A percentile compares a stretch with the other conserved stretches of the same genome.
These are phyloP conservation scores for Tolypeutes matacus DNA, from an alignment of 2,797 vertebrate species.

Conservation along the genomic window DNA sequence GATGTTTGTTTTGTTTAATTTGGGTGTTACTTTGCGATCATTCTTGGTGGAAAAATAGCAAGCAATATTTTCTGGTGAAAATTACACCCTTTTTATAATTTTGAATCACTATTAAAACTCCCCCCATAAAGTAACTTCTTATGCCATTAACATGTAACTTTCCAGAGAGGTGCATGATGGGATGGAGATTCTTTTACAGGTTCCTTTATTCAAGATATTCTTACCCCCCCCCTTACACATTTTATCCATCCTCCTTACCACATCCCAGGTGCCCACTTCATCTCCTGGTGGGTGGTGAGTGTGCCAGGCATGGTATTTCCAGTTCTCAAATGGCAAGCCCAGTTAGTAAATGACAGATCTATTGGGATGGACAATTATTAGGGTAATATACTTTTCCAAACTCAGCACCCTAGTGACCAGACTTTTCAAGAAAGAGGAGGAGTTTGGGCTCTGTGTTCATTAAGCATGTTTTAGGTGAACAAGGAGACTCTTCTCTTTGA, in stretches of 20 bases:
- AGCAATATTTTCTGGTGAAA: constrained; percentile 10
- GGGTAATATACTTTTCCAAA: background rate
- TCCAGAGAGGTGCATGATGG: background rate
- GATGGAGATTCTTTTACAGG: too few relatives aligned
- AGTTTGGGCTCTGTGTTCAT: background rate
- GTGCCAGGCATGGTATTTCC: background rate
- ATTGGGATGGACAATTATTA: background rate
- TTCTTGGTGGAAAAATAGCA: background rate
- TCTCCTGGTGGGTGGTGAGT: background rate
- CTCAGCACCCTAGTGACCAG: background rate
- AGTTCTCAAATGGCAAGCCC: background rate
- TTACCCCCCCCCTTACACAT: background rate
- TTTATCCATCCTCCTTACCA: background rate
- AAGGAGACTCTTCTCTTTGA: background rate
- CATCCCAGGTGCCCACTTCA: background rate
- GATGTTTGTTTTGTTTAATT: constrained; percentile 5
- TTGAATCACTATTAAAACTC: background rate
- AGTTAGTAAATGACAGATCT: background rate
- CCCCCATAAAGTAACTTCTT: background rate
- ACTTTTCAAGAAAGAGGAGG: background rate
- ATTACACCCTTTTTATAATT: background rate
- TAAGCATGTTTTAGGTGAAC: background rate
- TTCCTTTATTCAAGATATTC: background rate
- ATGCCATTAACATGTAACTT: background rate
- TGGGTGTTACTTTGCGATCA: background rate